Evolutionary conservation across 2,113 vertebrate genomes (phyloP).

Genomic region (Sitta europaea): DNA sequence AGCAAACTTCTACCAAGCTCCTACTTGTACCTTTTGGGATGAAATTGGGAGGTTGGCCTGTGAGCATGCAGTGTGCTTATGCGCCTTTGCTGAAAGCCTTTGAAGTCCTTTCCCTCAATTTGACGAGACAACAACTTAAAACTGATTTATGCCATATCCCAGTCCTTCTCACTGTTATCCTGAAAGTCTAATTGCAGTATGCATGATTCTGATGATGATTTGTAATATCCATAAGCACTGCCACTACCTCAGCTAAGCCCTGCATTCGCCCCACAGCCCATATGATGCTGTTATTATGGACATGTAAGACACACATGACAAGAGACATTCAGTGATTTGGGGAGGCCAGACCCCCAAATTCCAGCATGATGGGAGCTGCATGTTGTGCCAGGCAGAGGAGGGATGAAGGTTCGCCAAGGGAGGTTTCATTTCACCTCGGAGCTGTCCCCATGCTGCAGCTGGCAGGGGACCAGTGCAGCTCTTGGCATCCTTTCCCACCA

Average conservation of each 20-base stretch:
- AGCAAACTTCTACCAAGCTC: neutral
- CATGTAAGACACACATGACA: neutral
- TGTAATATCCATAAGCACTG: neutral
- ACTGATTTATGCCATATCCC: neutral
- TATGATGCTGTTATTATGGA: neutral
- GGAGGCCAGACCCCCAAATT: neutral
- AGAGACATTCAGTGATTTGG: rapidly evolving
- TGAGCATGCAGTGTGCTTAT: rapidly evolving
- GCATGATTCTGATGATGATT: neutral
- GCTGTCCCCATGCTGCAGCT: neutral
- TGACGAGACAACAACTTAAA: neutral
- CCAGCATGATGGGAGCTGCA: rapidly evolving
- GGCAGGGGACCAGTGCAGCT: neutral
- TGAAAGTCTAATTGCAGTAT: neutral
- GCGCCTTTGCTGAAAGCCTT: neutral
- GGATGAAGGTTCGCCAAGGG: neutral
- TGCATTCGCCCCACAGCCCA: rapidly evolving
- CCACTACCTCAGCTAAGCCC: neutral
- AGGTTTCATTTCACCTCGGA: neutral
- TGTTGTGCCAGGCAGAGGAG: neutral
- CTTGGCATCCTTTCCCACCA: neutral
- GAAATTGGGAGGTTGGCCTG: rapidly evolving
- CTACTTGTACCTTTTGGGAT: neutral
- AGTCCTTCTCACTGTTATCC: neutral
- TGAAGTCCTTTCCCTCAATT: neutral